Base-by-base conservation (phyloP, 2,113 vertebrate species). In the Himantopus leucocephalus region DNA sequence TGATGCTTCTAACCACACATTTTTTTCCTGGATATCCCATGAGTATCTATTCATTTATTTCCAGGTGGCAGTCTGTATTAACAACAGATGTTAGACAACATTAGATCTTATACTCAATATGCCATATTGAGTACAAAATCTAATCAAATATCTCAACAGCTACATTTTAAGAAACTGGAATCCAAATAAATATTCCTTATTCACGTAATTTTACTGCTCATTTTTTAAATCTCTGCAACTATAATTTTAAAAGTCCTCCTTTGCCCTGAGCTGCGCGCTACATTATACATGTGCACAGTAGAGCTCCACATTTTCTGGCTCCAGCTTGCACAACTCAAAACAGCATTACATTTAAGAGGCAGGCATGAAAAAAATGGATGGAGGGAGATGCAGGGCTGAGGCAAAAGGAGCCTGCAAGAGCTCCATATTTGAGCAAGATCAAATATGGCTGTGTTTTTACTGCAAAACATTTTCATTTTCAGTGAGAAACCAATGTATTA, bases 51-150 rank as follows among this genome's bases (percentile, higher is more conserved):
- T 83, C 4, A 80, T 95, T 92, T 88, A 82, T 79, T 95, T 93
- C 63, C 88, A 94, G 95, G 84, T 83, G 84, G 87, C 73, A 96
- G 52, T 48, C 84, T 70, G 29, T 53, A 94, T 88, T 92, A 96
- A 92, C 56, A 81, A 52, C 77, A 96, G 80, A 90, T 73, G 88
- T 92, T 92, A 80, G 88, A 78, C 58, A 94, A 66, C 59, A 81
- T 83, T 91, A 94, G 52, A 75, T 82, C 76, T 95, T 80, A 27
- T 22, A 74, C 24, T 20, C 45, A 84, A 58, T 77, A 81, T 94
- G 72, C 56, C 64, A 77, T 56, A 82, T 0, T 59, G 78, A 95
- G 34, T 80, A 55, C 20, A 73, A 81, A 58, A 89, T 86, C 68
- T 86, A 89, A 96, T 89, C 64, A 96, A 94, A 64, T 50, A 66